Evolutionary conservation across 2,888 invertebrate species (phyloP).

Genomic region (Pheosia gnoma): DNA sequence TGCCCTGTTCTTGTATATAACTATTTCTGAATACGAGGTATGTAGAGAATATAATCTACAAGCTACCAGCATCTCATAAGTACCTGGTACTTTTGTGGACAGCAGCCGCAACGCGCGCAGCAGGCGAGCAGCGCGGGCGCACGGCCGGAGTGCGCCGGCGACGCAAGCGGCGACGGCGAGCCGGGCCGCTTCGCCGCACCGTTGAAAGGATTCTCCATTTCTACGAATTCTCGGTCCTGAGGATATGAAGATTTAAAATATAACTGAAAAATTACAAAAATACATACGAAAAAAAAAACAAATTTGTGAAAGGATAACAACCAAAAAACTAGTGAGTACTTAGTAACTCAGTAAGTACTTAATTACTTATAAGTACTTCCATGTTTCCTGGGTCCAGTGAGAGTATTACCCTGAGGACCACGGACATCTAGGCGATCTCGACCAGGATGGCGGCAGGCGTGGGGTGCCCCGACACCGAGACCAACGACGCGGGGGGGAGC

Average conservation of each 20-base stretch:
- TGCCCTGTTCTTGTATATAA: slow-evolving; percentile 7
- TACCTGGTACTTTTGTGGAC: slow-evolving; percentile 95
- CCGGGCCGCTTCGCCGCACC: slow-evolving; percentile 96
- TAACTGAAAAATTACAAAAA: background rate
- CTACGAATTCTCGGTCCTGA: slow-evolving; percentile 98
- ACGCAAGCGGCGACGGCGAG: slow-evolving; percentile 93
- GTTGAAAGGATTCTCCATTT: slow-evolving; percentile 97
- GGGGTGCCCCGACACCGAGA: too few relatives aligned
- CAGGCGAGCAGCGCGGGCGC: slow-evolving; percentile 90
- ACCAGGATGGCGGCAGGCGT: too few relatives aligned
- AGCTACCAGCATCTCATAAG: background rate
- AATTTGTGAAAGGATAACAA: background rate
- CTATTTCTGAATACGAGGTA: background rate
- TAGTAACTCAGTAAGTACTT: too few relatives aligned
- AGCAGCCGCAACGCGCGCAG: slow-evolving; percentile 94
- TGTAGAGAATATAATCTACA: background rate
- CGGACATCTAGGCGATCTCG: too few relatives aligned
- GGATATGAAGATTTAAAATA: slow-evolving; percentile 23
- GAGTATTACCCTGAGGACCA: too few relatives aligned
- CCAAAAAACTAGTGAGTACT: background rate
- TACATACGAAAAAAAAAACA: background rate
- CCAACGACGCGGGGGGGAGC: too few relatives aligned
- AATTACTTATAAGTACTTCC: too few relatives aligned
- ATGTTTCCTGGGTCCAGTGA: too few relatives aligned
- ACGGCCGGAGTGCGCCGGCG: slow-evolving; percentile 93